Evolutionary conservation across 2,113 vertebrate species (phyloP).

Genomic region (Silurus meridionalis): DNA sequence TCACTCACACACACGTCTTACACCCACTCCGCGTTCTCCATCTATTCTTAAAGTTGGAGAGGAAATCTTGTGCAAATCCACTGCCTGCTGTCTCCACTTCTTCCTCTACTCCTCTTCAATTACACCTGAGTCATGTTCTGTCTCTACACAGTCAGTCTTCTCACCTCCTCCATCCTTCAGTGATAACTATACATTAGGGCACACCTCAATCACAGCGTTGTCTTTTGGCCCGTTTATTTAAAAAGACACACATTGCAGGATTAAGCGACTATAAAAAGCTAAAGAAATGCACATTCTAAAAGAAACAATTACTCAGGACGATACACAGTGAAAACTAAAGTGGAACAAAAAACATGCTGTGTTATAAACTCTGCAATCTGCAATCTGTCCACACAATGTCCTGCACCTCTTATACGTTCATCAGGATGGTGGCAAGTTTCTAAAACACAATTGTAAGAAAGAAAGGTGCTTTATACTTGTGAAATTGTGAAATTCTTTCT

Average conservation of each 20-base stretch:
- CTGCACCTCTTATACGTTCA: no score
- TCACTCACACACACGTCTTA: neutral
- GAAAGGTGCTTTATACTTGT: no score
- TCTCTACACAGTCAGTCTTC: neutral
- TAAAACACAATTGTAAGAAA: no score
- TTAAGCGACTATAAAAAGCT: neutral
- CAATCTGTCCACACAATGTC: no score
- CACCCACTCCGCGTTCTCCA: neutral
- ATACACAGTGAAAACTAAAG: neutral
- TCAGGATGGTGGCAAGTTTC: no score
- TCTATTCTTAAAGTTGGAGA: slow-evolving; percentile 12
- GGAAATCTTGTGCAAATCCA: slow-evolving; percentile 8
- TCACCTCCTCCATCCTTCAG: neutral
- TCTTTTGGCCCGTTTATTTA: neutral
- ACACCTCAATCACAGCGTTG: neutral
- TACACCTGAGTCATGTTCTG: neutral
- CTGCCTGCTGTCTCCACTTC: neutral
- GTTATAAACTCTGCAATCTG: neutral
- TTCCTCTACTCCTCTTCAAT: slow-evolving; percentile 4
- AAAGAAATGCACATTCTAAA: neutral
- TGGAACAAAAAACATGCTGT: neutral
- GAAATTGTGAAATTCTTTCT: no score
- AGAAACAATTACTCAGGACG: neutral
- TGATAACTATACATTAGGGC: neutral
- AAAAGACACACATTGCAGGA: neutral